Evolutionary conservation across 2,888 invertebrate species (phyloP).

Genomic region (Venustoraphidia nigricollis): DNA sequence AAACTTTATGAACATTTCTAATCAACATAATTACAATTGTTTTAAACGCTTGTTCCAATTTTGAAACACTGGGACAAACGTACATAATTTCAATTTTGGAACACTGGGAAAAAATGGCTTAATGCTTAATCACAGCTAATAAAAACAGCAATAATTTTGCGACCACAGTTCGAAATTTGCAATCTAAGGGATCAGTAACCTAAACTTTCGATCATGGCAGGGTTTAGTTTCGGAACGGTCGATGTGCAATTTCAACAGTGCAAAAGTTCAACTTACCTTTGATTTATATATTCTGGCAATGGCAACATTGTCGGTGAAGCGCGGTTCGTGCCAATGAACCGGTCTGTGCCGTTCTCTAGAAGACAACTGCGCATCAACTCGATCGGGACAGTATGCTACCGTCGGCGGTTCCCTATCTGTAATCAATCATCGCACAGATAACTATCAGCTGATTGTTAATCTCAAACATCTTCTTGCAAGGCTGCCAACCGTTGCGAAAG

Average conservation of each 20-base stretch:
- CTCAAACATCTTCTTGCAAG: neutral
- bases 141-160: too few species aligned
- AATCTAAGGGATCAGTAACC: too few species aligned
- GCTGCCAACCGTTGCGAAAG: neutral
- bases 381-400: constrained; percentile 41
- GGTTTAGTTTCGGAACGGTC: neutral
- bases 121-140: too few species aligned
- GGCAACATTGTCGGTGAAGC: constrained; percentile 40
- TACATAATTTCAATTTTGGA: too few species aligned
- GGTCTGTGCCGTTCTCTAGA: constrained; percentile 36
- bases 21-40: too few species aligned
- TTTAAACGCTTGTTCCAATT: too few species aligned
- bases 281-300: constrained; percentile 41
- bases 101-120: too few species aligned
- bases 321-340: constrained; percentile 49
- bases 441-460: too few species aligned
- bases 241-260: neutral
- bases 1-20: too few species aligned
- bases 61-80: too few species aligned
- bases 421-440: constrained; percentile 4
- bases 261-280: constrained; percentile 28
- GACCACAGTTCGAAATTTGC: too few species aligned
- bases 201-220: too few species aligned
- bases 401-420: constrained; percentile 38
- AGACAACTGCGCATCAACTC: constrained; percentile 39